These are phyloP conservation scores for Leucoraja ocellata DNA, from an alignment of 2,797 vertebrate genomes.

Conservation along the genomic window DNA sequence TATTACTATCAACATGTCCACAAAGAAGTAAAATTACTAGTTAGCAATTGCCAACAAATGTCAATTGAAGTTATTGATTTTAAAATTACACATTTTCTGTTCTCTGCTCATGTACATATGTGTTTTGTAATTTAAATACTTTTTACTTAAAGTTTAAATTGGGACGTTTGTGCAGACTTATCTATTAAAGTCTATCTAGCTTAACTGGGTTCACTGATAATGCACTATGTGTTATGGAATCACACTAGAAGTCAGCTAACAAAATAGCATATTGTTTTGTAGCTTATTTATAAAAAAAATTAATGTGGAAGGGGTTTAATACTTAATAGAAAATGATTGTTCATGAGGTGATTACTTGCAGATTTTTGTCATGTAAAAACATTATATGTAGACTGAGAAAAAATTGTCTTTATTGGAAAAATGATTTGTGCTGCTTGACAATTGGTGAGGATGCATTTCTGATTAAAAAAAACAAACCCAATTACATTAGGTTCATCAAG, in stretches of 20 bases:
- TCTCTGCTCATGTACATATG: not conserved
- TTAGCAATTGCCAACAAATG: not conserved
- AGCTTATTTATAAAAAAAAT: too few relatives aligned
- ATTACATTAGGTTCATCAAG: not conserved
- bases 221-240: not conserved
- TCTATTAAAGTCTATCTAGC: not conserved
- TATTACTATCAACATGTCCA: not conserved
- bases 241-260: not conserved
- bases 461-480: not conserved
- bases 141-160: constrained; percentile 18
- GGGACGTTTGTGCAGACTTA: too few relatives aligned
- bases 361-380: not conserved
- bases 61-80: not conserved
- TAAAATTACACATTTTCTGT: not conserved
- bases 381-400: not conserved
- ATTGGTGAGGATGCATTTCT: not conserved
- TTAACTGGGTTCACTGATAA: not conserved
- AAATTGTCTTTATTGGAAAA: not conserved
- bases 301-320: not conserved
- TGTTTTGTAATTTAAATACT: not conserved
- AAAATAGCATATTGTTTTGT: not conserved
- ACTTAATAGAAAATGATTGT: not conserved
- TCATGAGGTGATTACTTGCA: not conserved
- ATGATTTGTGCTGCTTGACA: not conserved
- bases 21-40: not conserved